Base-by-base conservation (phyloP, 2,888 invertebrate genomes). In the Dioctria rufipes region DNA sequence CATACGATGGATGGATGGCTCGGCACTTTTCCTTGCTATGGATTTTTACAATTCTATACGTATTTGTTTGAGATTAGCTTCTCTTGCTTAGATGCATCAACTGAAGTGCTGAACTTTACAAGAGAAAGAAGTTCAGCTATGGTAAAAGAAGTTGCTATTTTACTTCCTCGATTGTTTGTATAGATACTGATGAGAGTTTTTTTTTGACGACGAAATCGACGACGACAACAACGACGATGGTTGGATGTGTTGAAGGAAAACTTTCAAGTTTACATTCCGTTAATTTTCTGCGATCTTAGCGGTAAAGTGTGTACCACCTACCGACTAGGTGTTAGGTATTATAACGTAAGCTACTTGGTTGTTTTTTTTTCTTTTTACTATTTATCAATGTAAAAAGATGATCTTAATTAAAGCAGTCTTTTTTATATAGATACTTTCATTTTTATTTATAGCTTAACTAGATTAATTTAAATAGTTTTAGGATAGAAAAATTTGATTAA, bases 21-120 rank as follows among this genome's bases (percentile, higher is more conserved):
- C 11, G 58, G 25, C 13, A 40, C 60, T 60, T 73, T 73, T 73
- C 73, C 51, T 73, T 60, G 42, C 73, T 40, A 51, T 13, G 73
- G 73, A 25, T 60, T 54, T 54, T n/a, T 11, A 54, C 54, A 3
- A 11, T n/a, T 54, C n/a, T n/a, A 54, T 8, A 6, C 11, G 51
- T 8, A 58, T 5, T 25, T 25, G 61, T 5, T 11, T 37, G 39
- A 25, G 39, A 51, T 40, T 25, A 25, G 25, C 25, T 25, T 11
- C 65, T 42, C 65, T 13, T 42, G 40, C n/a, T 42, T 11, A 42
- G 65, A 65, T 40, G 11, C 40, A 67, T 67, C 58, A 60, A 60
- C 73, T 60, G 58, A 58, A 25, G 25, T 25, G 73, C 58, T 60
- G 42, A 73, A 51, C 60, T 73, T 11, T 73, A 39, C 58, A 58